Conservation (phyloP, 2,888 invertebrate species). For the Limenitis arthemis region DNA sequence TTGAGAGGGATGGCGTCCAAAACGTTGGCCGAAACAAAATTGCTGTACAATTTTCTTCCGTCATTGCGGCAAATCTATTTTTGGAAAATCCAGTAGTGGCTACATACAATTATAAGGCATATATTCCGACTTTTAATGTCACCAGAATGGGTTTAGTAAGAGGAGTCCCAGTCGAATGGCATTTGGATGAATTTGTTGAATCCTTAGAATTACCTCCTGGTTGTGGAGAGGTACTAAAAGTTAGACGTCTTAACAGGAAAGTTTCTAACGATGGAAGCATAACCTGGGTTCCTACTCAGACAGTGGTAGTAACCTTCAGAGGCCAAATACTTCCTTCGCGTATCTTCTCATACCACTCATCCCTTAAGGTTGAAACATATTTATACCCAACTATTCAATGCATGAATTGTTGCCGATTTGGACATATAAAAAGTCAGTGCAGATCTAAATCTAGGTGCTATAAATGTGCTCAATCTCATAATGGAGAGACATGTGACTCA, state of each 20-base stretch:
- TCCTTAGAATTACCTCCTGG: not conserved
- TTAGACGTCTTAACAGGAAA: conserved; percentile 8
- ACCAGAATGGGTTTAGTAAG: no score
- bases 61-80: conserved; percentile 13
- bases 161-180: no score
- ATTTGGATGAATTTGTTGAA: no score
- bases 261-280: not conserved
- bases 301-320: conserved; percentile 4
- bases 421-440: conserved; percentile 16
- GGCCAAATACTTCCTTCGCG: conserved; percentile 2
- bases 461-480: conserved; percentile 16
- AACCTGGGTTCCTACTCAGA: conserved; percentile 5
- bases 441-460: conserved; percentile 24
- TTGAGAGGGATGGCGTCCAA: conserved; percentile 14
- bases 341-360: conserved; percentile 8
- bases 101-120: conserved; percentile 1
- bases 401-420: no score
- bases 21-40: conserved; percentile 13
- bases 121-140: no score
- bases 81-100: not conserved
- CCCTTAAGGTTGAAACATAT: conserved; percentile 16
- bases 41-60: conserved; percentile 7
- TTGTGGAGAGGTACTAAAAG: conserved; percentile 15
- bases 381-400: conserved; percentile 3
- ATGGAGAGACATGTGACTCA: conserved; percentile 12